Conservation (phyloP, 2,888 invertebrate genomes). For the Drepanosiphum platanoidis region DNA sequence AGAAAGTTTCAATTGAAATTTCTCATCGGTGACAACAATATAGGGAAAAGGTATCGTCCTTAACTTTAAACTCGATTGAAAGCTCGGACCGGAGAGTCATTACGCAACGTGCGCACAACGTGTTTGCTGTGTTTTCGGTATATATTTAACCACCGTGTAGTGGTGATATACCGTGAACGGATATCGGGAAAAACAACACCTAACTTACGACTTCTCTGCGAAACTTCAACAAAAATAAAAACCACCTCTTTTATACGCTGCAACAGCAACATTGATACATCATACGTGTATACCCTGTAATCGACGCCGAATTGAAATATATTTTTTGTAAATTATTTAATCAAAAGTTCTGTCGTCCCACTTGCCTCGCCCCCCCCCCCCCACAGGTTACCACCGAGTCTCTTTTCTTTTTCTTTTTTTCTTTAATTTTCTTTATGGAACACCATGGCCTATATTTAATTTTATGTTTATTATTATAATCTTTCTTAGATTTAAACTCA, state of each 20-base stretch:
- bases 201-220: background rate
- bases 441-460: no score
- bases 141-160: constrained; percentile 1
- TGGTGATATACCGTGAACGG: background rate
- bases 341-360: no score
- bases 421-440: no score
- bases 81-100: background rate
- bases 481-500: no score
- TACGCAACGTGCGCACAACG: background rate
- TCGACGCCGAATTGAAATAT: no score
- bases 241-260: background rate
- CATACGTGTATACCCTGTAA: no score
- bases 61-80: constrained; percentile 19
- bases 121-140: constrained; percentile 3
- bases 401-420: no score
- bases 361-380: no score
- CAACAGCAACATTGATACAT: no score
- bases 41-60: constrained; percentile 22
- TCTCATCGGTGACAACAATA: constrained; percentile 10
- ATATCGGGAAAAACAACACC: background rate
- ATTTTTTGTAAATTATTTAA: no score
- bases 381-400: no score
- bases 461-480: no score
- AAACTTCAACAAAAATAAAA: background rate
- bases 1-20: constrained; percentile 28